Evolutionary conservation across 2,113 vertebrate species (phyloP).

Genomic region (Paramisgurnus dabryanus): DNA sequence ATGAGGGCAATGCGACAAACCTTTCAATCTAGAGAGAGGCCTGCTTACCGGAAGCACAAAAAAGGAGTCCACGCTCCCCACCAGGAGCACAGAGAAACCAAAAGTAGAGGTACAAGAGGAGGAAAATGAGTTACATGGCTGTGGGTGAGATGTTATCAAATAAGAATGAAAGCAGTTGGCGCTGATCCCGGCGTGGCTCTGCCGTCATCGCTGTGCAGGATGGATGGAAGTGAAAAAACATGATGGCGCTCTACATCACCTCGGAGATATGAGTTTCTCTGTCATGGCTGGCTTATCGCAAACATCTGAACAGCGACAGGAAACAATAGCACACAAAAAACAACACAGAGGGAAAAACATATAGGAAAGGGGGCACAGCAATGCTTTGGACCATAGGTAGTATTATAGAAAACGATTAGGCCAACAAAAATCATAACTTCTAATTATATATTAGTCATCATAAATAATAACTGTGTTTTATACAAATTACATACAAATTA

Average conservation of each 20-base stretch:
- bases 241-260: slow-evolving; percentile 4
- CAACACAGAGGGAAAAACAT: neutral
- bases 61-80: neutral
- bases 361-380: neutral
- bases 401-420: neutral
- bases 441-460: too few species aligned
- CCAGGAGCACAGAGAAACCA: neutral
- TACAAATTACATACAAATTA: too few species aligned
- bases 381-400: neutral
- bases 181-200: slow-evolving; percentile 56
- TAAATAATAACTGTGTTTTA: too few species aligned
- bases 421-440: too few species aligned
- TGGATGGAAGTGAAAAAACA: slow-evolving; percentile 34
- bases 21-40: neutral
- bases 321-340: slow-evolving; percentile 11
- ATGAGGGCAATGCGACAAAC: neutral
- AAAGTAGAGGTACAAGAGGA: slow-evolving; percentile 26
- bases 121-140: slow-evolving; percentile 60
- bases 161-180: slow-evolving; percentile 71
- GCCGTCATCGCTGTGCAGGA: slow-evolving; percentile 51
- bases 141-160: slow-evolving; percentile 70
- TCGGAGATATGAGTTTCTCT: neutral
- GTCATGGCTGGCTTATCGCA: slow-evolving; percentile 6
- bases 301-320: slow-evolving; percentile 19
- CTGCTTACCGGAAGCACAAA: neutral